phyloP scores from a whole-genome alignment of 2,888 invertebrate species.

The Steinernema scapterisci region DNA sequence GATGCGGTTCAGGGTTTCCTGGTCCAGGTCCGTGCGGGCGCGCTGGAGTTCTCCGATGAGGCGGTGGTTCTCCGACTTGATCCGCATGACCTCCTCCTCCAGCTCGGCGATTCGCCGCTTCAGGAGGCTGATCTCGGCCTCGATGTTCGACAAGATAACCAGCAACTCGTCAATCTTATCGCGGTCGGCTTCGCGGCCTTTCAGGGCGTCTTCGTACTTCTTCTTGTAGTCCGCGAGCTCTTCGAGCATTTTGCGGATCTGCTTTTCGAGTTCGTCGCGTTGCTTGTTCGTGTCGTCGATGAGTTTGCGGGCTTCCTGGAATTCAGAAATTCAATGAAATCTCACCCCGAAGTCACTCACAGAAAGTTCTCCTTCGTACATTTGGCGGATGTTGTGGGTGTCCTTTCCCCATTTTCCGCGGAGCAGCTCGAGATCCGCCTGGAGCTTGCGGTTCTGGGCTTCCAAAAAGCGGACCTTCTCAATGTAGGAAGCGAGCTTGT shows the following conservation, averaged over 20 bases:
- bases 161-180: slow-evolving; percentile 70
- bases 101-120: slow-evolving; percentile 60
- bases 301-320: slow-evolving; percentile 52
- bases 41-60: slow-evolving; percentile 64
- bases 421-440: slow-evolving; percentile 59
- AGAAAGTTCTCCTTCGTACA: slow-evolving; percentile 53
- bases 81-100: slow-evolving; percentile 65
- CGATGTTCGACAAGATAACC: slow-evolving; percentile 69
- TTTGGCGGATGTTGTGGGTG: slow-evolving; percentile 50
- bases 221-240: slow-evolving; percentile 46
- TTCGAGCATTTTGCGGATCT: slow-evolving; percentile 55
- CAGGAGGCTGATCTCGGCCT: slow-evolving; percentile 70
- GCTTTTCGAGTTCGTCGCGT: slow-evolving; percentile 49
- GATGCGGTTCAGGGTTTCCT: slow-evolving; percentile 71
- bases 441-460: slow-evolving; percentile 66
- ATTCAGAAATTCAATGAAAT: background rate
- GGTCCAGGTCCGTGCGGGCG: slow-evolving; percentile 69
- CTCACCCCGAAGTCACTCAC: slow-evolving; percentile 16
- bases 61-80: slow-evolving; percentile 68
- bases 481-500: slow-evolving; percentile 71
- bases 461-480: slow-evolving; percentile 70
- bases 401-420: slow-evolving; percentile 60
- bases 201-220: slow-evolving; percentile 65
- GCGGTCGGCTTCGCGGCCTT: slow-evolving; percentile 58
- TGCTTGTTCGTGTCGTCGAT: slow-evolving; percentile 56